Percentiles rank a stretch among this genome's conserved stretches.
These are phyloP conservation scores for Phalanger gymnotis DNA, from an alignment of 2,797 vertebrate genomes.

Conservation along the genomic window DNA sequence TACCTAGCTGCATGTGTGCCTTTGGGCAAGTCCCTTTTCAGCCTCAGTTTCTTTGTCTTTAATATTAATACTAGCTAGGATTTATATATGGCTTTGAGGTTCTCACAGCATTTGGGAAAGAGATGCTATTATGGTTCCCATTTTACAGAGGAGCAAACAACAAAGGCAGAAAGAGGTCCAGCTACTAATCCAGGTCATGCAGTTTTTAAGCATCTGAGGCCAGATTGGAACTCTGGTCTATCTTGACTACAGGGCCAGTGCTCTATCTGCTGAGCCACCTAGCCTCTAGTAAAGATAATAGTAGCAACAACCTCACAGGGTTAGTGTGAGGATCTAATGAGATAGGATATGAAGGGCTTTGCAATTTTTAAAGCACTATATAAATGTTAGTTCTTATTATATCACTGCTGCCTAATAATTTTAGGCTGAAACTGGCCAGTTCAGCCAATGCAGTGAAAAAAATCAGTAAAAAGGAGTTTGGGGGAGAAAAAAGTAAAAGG, in stretches of 20 bases:
- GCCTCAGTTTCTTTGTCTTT: not conserved
- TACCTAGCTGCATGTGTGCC: not conserved
- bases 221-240: too few relatives aligned
- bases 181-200: not conserved
- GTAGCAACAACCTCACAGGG: not conserved
- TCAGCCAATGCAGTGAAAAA: not conserved
- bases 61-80: not conserved
- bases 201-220: not conserved
- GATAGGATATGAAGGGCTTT: too few relatives aligned
- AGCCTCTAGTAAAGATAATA: not conserved
- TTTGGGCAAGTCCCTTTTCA: not conserved
- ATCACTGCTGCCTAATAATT: not conserved
- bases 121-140: not conserved
- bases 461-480: not conserved
- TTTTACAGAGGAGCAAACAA: not conserved
- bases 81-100: not conserved
- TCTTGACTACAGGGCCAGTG: not conserved
- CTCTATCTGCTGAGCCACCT: not conserved
- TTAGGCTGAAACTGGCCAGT: not conserved
- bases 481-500: not conserved
- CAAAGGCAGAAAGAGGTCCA: not conserved
- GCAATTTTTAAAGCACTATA: not conserved
- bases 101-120: not conserved
- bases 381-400: not conserved
- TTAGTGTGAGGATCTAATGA: not conserved